Evolutionary conservation across 2,797 vertebrate species (phyloP).

Genomic region (Enoplosus armatus): DNA sequence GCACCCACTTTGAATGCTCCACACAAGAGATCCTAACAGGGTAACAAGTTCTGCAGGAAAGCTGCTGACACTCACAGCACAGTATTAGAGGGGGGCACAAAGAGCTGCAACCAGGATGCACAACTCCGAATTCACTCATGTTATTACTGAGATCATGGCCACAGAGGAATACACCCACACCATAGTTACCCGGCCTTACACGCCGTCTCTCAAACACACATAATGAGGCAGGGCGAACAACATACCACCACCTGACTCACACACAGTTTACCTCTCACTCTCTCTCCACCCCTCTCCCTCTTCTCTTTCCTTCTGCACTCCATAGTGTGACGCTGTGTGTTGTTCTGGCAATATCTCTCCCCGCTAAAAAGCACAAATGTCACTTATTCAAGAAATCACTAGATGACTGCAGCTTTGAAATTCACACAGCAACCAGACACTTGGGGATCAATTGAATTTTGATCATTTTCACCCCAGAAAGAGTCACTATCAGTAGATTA

Average conservation of each 20-base stretch:
- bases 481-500: conserved; percentile 2
- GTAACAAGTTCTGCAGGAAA: conserved; percentile 53
- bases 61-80: conserved; percentile 54
- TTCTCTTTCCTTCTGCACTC: background rate
- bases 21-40: conserved; percentile 41
- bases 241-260: conserved; percentile 36
- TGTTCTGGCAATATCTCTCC: conserved; percentile 9
- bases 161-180: conserved; percentile 73
- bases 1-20: conserved; percentile 48
- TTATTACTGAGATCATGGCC: conserved; percentile 59
- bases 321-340: background rate
- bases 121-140: conserved; percentile 63
- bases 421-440: background rate
- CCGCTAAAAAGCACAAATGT: conserved; percentile 22
- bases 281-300: conserved; percentile 11
- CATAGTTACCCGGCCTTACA: conserved; percentile 57
- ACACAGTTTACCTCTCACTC: conserved; percentile 29
- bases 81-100: conserved; percentile 43
- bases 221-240: conserved; percentile 37
- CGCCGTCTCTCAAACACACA: conserved; percentile 47
- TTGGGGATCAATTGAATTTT: conserved; percentile 8
- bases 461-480: conserved; percentile 25
- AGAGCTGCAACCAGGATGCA: conserved; percentile 50
- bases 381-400: conserved; percentile 23
- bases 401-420: conserved; percentile 22